phyloP scores from a whole-genome alignment of 2,888 invertebrate genomes.

The Brachyopa scutellaris region DNA sequence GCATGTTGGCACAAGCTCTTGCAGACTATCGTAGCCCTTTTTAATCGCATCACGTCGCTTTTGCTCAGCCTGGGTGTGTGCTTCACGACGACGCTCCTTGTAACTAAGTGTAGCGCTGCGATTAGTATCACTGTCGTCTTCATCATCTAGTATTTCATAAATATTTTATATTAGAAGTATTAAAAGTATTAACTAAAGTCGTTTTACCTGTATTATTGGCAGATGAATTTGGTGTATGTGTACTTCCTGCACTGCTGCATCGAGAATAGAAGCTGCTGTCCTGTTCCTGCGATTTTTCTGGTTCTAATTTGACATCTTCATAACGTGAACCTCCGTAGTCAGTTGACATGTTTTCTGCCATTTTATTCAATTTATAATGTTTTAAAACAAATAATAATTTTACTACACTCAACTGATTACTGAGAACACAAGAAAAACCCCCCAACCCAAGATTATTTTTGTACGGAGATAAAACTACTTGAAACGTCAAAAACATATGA shows the following conservation, averaged over 20 bases:
- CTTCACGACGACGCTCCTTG: constrained; percentile 95
- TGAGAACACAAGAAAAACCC: too few species aligned
- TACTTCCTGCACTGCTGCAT: constrained; percentile 90
- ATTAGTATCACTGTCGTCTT: constrained; percentile 85
- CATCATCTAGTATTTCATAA: constrained; percentile 82
- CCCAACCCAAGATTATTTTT: constrained; percentile 27
- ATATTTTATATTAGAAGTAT: not conserved
- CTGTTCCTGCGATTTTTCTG: constrained; percentile 84
- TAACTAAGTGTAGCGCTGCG: constrained; percentile 87
- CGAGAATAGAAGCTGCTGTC: constrained; percentile 85
- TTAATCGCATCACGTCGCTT: constrained; percentile 98
- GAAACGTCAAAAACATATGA: constrained; percentile 64
- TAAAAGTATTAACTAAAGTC: not conserved
- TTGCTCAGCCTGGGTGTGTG: constrained; percentile 98
- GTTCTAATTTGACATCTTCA: constrained; percentile 80
- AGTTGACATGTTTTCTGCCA: constrained; percentile 65
- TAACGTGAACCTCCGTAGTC: constrained; percentile 44
- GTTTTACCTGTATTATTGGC: constrained; percentile 89
- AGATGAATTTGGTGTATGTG: constrained; percentile 90
- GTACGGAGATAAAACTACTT: too few species aligned
- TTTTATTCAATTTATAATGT: constrained; percentile 3
- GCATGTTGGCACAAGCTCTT: constrained; percentile 96
- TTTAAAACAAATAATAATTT: too few species aligned
- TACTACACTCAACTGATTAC: constrained; percentile 15
- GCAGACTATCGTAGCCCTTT: constrained; percentile 96